phyloP scores from a whole-genome alignment of 1,140 invertebrate genomes.

The Scaptomyza hsui region DNA sequence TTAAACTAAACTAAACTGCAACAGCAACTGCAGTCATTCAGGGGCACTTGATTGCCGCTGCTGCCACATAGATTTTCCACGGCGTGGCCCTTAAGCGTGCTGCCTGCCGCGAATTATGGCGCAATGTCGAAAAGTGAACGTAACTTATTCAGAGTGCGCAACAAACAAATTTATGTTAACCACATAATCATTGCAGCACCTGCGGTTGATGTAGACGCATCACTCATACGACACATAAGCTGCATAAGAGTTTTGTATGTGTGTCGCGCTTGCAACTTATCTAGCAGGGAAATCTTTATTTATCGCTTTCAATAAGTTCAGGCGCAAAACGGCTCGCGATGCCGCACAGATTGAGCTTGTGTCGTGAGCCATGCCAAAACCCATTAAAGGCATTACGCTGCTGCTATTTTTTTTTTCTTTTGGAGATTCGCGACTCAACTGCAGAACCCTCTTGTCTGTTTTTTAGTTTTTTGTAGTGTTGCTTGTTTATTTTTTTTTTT shows the following conservation, averaged over 20 bases:
- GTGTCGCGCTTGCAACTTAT: conserved; percentile 37
- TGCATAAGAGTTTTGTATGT: neutral
- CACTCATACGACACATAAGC: conserved; percentile 54
- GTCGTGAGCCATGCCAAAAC: conserved; percentile 53
- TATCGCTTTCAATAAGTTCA: conserved; percentile 82
- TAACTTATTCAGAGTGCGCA: conserved; percentile 59
- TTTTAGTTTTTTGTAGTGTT: conserved; percentile 34
- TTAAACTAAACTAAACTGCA: conserved; percentile 63
- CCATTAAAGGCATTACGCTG: conserved; percentile 80
- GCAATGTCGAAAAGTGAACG: conserved; percentile 19
- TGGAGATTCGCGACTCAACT: conserved; percentile 3
- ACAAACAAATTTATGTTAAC: conserved; percentile 74
- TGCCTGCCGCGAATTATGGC: conserved; percentile 38
- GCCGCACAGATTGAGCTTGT: conserved; percentile 38
- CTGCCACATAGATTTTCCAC: conserved; percentile 44
- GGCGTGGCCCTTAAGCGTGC: conserved; percentile 31
- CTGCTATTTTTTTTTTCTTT: conserved; percentile 71
- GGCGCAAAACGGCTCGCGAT: conserved; percentile 44
- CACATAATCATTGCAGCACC: conserved; percentile 71
- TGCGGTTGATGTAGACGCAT: conserved; percentile 25
- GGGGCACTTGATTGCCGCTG: conserved; percentile 56
- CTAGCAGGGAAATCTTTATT: conserved; percentile 73
- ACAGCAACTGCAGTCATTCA: conserved; percentile 75
- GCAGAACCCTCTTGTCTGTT: neutral
- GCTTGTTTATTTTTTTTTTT: conserved; percentile 46